A percentile compares a stretch with the other conserved stretches of the same genome.
Evolutionary conservation across 2,797 vertebrate genomes (phyloP).

Genomic region (Psittacula echo): DNA sequence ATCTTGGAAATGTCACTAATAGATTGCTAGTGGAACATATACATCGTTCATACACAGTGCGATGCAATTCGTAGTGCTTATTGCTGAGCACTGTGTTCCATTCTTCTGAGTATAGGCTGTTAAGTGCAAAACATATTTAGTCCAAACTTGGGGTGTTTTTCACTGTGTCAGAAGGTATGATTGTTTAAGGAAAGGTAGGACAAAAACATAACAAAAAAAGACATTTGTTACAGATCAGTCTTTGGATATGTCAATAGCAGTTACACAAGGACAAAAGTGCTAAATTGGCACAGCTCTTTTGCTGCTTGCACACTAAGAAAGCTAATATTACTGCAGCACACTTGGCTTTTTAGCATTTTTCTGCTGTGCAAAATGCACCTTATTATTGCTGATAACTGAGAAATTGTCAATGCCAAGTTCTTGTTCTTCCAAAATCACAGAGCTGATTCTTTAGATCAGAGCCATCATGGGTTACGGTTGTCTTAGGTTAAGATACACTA

Average conservation of each 20-base stretch:
- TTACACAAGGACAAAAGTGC: background rate
- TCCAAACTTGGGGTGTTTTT: background rate
- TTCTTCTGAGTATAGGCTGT: background rate
- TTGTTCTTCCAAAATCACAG: background rate
- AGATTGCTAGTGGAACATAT: background rate
- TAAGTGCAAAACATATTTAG: background rate
- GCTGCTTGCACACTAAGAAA: background rate
- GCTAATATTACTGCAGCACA: background rate
- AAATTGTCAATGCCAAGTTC: background rate
- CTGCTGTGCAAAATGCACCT: background rate
- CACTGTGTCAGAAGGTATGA: background rate
- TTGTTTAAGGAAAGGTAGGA: background rate
- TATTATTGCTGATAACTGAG: background rate
- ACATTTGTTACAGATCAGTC: background rate
- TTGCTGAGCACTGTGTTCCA: background rate
- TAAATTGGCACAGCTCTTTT: background rate
- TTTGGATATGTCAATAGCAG: background rate
- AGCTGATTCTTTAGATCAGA: background rate
- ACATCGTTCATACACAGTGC: rapidly evolving
- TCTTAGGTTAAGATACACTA: background rate
- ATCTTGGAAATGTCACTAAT: background rate
- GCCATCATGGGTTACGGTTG: rapidly evolving
- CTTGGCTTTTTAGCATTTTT: background rate
- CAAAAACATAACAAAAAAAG: background rate
- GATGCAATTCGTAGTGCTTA: background rate